Percentiles rank a stretch among this genome's conserved stretches.
These are phyloP conservation scores for Parauchenoglanis ngamensis DNA, from an alignment of 2,797 vertebrate genomes.

Conservation along the genomic window DNA sequence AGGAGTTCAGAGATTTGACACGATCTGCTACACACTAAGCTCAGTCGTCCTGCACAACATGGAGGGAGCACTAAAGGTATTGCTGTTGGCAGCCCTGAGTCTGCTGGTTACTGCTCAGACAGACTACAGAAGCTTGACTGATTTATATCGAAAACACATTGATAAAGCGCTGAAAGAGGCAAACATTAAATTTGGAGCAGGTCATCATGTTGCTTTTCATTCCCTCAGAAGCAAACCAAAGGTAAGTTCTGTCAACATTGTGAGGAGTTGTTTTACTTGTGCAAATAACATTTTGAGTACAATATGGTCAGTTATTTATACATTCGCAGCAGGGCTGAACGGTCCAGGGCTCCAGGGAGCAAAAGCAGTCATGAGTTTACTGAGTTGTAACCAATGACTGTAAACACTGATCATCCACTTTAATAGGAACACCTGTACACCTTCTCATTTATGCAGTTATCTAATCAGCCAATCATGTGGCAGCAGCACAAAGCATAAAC, in stretches of 20 bases:
- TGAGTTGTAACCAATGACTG: too few species aligned
- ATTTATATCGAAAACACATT: background rate
- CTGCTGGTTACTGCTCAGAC: background rate
- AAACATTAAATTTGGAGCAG: rapidly evolving
- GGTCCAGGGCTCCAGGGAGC: too few species aligned
- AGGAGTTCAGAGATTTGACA: background rate
- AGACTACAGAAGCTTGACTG: background rate
- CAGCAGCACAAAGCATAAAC: too few species aligned
- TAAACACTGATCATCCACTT: too few species aligned
- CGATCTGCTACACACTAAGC: background rate
- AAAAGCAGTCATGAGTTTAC: too few species aligned
- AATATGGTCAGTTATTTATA: background rate
- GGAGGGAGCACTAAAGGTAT: background rate
- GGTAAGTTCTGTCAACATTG: background rate
- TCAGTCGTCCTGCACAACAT: background rate
- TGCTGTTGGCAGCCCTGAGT: background rate
- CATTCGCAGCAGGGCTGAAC: background rate
- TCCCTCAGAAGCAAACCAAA: rapidly evolving
- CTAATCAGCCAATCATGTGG: too few species aligned
- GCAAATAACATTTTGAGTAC: background rate
- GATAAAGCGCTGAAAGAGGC: background rate
- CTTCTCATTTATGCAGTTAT: too few species aligned
- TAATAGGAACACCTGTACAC: too few species aligned
- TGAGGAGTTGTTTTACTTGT: background rate
- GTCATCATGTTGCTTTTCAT: background rate